Base-by-base conservation (phyloP, 53 echinoderm and acorn worm species). In the Paelopatides confundens region DNA sequence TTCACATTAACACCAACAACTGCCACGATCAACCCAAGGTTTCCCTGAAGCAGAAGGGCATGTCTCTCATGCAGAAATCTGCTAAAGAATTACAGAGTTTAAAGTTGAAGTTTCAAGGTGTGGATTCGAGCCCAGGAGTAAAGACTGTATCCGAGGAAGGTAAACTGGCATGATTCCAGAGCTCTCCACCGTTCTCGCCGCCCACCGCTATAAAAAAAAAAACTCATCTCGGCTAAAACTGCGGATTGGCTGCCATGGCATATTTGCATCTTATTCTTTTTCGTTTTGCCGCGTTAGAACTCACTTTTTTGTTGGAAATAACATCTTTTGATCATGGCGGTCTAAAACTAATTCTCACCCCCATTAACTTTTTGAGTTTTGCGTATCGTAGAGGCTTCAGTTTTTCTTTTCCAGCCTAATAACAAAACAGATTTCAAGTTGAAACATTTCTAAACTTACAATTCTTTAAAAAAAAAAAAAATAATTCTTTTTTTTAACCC, bases 1-100 rank as follows among this genome's bases (percentile, higher is more conserved):
- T 82, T 40, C 83, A 82, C 64, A 62, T 43, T 17, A 82, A 82
- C 34, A 62, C 63, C 35, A 82, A 82, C 83, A 82, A 82, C 83
- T 63, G 83, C 83, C 63, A 82, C 36, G 31, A 46, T 31, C 78
- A 43, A 13, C 78, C 51, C 71, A 71, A 71, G 43, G 71, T 39
- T 37, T 37, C 71, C 43, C 27, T 71, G 71, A 71, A 71, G 71
- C 71, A 71, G 71, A 71, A 71, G 43, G 43, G 35, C 43, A 71
- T 38, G 35, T 71, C 43, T 71, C 71, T 71, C 43, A 43, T 43
- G 24, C 71, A 71, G 71, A 71, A 71, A 43, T 71, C 71, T 71
- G 71, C 71, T 34, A 71, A 38, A 71, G 71, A 71, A 36, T 39
- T 39, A 71, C 43, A 43, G 71, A 71, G 43, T 40, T 71, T 71